Evolutionary conservation across 2,797 vertebrate genomes (phyloP), one percentile per base, ranked within the genome.

Genomic region (Peromyscus aztecus): DNA sequence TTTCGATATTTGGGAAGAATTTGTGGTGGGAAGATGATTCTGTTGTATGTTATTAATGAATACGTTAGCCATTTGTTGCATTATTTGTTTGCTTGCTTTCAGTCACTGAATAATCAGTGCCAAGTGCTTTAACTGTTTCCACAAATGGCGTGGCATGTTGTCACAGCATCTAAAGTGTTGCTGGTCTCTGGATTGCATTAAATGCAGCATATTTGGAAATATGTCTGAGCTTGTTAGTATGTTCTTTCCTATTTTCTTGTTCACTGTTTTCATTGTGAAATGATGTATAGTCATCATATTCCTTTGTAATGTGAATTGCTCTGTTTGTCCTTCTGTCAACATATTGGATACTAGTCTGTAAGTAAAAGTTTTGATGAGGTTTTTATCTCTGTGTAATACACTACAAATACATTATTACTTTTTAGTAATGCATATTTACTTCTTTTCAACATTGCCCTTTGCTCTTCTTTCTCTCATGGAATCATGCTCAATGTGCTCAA

Each of bases 141-240:
- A 89, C 31, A 65, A 93, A 95, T 95, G 95, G 96, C 96, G 94
- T 93, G 96, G 93, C 95, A 91, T 98, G 98, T 94, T 97, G 93
- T 97, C 96, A 96, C 95, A 91, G 91, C 90, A 55, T 95, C 89
- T 91, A 65, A 92, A 94, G 57, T 97, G 94, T 97, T 94, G 86
- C 61, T 90, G 94, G 97, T 91, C 89, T 95, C 91, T 96, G 96
- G 94, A 98, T 97, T 96, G 96, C 98, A 98, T 98, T 98, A 98
- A 97, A 98, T 97, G 97, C 97, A 98, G 81, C 95, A 90, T 88
- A 97, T 96, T 96, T 95, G 91, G 97, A 97, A 98, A 94, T 80
- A 93, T 94, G 90, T 97, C 94, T 98, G 94, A 97, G 90, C 91
- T 97, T 97, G 97, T 98, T 95, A 73, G 1, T 96, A 96, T 97